phyloP scores from a whole-genome alignment of 2,888 invertebrate genomes.

The Dyspetes luteomarginatus region DNA sequence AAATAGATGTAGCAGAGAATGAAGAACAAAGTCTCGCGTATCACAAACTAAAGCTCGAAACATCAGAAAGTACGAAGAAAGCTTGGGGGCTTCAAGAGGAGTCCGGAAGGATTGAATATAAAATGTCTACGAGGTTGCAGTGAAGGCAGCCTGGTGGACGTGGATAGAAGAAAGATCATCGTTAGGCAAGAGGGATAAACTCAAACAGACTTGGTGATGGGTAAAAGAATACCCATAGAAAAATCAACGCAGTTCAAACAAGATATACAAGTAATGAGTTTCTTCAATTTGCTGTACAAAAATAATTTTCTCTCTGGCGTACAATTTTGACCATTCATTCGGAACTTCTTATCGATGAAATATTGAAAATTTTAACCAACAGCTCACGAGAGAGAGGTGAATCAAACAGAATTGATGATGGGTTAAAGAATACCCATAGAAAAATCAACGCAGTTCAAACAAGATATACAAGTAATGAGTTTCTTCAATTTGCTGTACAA shows the following conservation, averaged over 20 bases:
- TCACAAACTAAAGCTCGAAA: background rate
- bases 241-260: conserved; percentile 2
- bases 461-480: conserved; percentile 1
- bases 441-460: conserved; percentile 1
- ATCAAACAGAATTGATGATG: background rate
- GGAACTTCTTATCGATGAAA: background rate
- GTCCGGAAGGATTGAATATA: background rate
- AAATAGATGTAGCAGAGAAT: no score
- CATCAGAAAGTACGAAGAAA: background rate
- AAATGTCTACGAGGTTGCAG: background rate
- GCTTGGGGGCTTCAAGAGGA: background rate
- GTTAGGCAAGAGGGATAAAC: conserved; percentile 13
- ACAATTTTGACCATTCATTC: no score
- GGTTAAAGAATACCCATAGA: background rate
- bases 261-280: background rate
- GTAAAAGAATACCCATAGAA: background rate
- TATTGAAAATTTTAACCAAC: no score
- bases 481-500: background rate
- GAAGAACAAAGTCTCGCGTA: background rate
- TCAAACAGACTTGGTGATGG: background rate
- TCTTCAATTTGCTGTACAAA: background rate
- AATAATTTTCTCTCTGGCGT: background rate
- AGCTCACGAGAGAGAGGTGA: conserved; percentile 6
- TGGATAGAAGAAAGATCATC: conserved; percentile 27
- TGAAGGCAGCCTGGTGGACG: background rate